Percentiles rank a stretch among this genome's conserved stretches.
These are phyloP conservation scores for Ypsolopha scabrella DNA, from an alignment of 2,888 invertebrate species.

Conservation along the genomic window DNA sequence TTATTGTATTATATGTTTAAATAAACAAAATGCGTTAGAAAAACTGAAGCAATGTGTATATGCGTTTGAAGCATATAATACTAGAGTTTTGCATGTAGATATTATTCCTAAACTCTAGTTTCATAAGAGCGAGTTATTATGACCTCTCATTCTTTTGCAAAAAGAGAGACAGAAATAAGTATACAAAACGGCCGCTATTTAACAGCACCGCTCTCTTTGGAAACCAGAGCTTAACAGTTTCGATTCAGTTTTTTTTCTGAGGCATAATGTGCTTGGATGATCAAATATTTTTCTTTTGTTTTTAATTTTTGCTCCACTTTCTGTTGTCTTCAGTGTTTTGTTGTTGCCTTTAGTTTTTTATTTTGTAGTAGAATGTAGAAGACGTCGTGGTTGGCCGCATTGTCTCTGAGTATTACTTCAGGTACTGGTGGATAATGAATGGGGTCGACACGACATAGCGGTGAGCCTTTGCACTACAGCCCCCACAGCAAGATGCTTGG, in stretches of 20 bases:
- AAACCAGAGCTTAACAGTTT: too few relatives aligned
- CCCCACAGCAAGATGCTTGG: too few relatives aligned
- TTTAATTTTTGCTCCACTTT: constrained; percentile 9
- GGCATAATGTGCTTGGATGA: not conserved
- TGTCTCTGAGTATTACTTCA: constrained; percentile 99
- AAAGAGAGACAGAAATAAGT: too few relatives aligned
- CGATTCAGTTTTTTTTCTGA: not conserved
- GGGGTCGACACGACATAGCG: constrained; percentile 13
- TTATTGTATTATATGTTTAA: constrained; percentile 10
- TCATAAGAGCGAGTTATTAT: too few relatives aligned
- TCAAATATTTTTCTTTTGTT: not conserved
- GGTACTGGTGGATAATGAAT: constrained; percentile 86
- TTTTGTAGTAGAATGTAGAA: constrained; percentile 38
- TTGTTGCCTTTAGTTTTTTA: constrained; percentile 9
- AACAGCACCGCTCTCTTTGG: too few relatives aligned
- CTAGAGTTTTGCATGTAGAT: too few relatives aligned
- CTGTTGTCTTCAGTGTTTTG: constrained; percentile 7
- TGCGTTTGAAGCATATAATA: too few relatives aligned
- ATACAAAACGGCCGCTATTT: too few relatives aligned
- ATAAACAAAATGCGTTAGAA: too few relatives aligned
- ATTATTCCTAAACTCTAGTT: too few relatives aligned
- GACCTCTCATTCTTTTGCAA: too few relatives aligned
- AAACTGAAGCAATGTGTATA: too few relatives aligned
- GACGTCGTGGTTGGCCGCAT: constrained; percentile 51
- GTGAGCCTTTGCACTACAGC: not conserved